Percentiles rank a stretch among this genome's conserved stretches.
Evolutionary conservation across 1,140 invertebrate species (phyloP).

Genomic region (Sweltsa coloradensis): DNA sequence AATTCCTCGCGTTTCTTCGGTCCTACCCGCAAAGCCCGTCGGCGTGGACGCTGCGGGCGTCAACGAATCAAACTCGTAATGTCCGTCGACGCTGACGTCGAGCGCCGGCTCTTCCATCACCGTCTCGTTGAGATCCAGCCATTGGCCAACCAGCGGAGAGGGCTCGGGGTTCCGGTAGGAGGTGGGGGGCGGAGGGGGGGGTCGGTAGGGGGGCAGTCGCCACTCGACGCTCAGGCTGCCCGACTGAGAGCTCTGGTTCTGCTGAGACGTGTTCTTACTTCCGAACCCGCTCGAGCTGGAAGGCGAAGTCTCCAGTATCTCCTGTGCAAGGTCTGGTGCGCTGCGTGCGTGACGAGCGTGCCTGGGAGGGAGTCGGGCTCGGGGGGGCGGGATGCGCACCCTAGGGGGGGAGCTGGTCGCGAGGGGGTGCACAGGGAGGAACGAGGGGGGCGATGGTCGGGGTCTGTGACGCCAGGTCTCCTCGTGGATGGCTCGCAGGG

Average conservation of each 20-base stretch:
- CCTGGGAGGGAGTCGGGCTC: conserved; percentile 40
- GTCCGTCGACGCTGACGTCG: conserved; percentile 83
- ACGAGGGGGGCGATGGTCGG: conserved; percentile 15
- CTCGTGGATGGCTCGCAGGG: conserved; percentile 58
- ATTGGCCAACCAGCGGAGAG: conserved; percentile 43
- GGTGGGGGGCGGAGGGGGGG: conserved; percentile 46
- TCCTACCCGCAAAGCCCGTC: conserved; percentile 24
- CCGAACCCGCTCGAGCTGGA: conserved; percentile 80
- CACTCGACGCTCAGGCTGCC: conserved; percentile 61
- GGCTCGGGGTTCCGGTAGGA: conserved; percentile 19
- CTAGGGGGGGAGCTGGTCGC: conserved; percentile 23
- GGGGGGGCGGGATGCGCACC: conserved; percentile 34
- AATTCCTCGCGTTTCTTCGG: conserved; percentile 20
- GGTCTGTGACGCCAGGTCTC: conserved; percentile 36
- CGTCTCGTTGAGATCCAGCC: conserved; percentile 35
- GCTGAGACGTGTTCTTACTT: conserved; percentile 80
- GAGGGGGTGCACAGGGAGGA: conserved; percentile 33
- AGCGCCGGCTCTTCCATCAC: conserved; percentile 32
- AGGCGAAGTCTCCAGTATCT: conserved; percentile 56
- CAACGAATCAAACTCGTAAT: conserved; percentile 85
- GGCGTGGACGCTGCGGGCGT: conserved; percentile 63
- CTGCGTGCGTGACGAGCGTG: conserved; percentile 49
- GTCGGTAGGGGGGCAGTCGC: conserved; percentile 58
- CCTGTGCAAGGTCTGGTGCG: conserved; percentile 49
- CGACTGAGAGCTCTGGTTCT: conserved; percentile 55